Conservation (phyloP, 2,113 vertebrate genomes). For the Lutjanus erythropterus region DNA sequence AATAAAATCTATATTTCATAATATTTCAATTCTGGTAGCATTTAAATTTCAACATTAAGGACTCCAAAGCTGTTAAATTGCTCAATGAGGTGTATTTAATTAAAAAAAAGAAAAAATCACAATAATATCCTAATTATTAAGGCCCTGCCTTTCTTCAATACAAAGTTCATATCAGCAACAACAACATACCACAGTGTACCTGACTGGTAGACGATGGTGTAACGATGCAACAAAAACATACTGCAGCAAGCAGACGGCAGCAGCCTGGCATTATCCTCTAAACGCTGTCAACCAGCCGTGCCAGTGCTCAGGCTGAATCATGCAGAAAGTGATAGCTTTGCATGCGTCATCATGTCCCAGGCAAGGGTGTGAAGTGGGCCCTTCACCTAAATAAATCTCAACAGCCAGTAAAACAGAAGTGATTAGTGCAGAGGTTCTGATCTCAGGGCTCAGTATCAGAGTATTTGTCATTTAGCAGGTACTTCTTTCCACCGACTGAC, state of each 20-base stretch:
- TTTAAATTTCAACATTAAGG: background rate
- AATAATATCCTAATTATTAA: background rate
- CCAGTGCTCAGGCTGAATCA: slow-evolving; percentile 38
- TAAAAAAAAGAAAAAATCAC: too few relatives aligned
- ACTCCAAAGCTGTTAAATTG: background rate
- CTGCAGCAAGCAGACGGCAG: slow-evolving; percentile 4
- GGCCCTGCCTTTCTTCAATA: background rate
- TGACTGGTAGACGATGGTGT: background rate
- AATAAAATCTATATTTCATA: background rate
- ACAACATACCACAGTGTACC: background rate
- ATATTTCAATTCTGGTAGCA: background rate
- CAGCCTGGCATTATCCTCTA: slow-evolving; percentile 13
- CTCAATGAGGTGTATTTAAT: background rate
- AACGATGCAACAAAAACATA: slow-evolving; percentile 8
- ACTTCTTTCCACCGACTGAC: background rate
- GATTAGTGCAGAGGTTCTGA: background rate
- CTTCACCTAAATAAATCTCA: slow-evolving; percentile 26
- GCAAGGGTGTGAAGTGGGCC: slow-evolving; percentile 33
- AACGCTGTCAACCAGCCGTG: background rate
- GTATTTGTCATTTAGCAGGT: background rate
- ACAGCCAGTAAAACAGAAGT: slow-evolving; percentile 23
- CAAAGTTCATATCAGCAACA: background rate
- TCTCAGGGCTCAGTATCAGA: background rate
- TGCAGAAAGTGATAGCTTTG: slow-evolving; percentile 36
- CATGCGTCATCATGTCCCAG: slow-evolving; percentile 38